phyloP scores from a whole-genome alignment of 1,140 invertebrate species.

The Asbolus verrucosus region DNA sequence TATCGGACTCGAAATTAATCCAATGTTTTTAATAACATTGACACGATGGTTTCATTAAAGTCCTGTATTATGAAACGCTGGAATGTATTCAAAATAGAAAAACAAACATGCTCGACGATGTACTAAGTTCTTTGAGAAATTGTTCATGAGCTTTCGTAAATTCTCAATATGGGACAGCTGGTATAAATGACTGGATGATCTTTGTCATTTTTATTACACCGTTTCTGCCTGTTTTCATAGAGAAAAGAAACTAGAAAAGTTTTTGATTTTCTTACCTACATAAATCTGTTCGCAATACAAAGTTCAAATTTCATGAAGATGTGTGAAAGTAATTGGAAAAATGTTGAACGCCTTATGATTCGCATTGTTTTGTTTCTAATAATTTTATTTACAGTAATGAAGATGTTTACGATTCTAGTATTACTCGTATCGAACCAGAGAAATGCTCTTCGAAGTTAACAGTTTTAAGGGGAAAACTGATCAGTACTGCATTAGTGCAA shows the following conservation, averaged over 20 bases:
- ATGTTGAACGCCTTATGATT: too few relatives aligned
- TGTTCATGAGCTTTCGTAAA: constrained; percentile 26
- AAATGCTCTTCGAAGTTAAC: too few relatives aligned
- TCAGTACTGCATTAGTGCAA: too few relatives aligned
- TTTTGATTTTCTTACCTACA: constrained; percentile 16
- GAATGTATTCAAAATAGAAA: constrained; percentile 8
- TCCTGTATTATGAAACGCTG: not conserved
- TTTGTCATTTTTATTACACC: constrained; percentile 31
- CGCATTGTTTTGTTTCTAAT: too few relatives aligned
- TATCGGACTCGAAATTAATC: not conserved
- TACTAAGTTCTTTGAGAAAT: not conserved
- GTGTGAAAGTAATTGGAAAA: constrained; percentile 15
- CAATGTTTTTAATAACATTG: not conserved
- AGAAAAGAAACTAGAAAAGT: not conserved
- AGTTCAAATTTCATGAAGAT: constrained; percentile 12
- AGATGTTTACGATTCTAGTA: too few relatives aligned
- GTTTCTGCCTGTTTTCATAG: not conserved
- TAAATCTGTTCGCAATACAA: constrained; percentile 13
- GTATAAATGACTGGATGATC: constrained; percentile 34
- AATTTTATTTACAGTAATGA: too few relatives aligned
- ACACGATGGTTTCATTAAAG: not conserved
- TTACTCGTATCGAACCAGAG: too few relatives aligned
- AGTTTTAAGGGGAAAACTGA: too few relatives aligned
- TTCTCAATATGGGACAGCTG: constrained; percentile 28
- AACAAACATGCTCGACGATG: not conserved